Evolutionary conservation across 2,797 vertebrate species (phyloP).

Genomic region (Dryobates pubescens): DNA sequence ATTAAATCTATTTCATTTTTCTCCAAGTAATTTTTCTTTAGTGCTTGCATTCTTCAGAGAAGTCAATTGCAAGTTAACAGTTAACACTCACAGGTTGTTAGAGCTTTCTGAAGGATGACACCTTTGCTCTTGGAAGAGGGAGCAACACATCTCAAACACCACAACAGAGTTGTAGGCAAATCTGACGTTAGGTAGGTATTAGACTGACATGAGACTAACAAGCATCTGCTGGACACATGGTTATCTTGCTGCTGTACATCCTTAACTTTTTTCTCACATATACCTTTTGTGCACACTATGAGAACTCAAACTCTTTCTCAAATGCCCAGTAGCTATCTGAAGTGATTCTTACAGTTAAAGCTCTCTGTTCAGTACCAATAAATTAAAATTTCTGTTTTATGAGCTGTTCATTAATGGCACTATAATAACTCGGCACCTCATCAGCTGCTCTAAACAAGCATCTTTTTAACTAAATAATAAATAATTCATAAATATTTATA

Average conservation of each 20-base stretch:
- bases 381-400: constrained; percentile 59
- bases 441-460: constrained; percentile 63
- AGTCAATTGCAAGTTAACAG: not conserved
- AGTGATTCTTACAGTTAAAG: constrained; percentile 49
- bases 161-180: not conserved
- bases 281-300: not conserved
- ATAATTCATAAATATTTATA: constrained; percentile 70
- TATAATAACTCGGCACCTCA: constrained; percentile 67
- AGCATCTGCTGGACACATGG: not conserved
- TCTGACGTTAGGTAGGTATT: not conserved
- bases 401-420: constrained; percentile 63
- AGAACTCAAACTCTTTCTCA: constrained; percentile 9
- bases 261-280: not conserved
- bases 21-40: not conserved
- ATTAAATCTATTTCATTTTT: not conserved
- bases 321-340: constrained; percentile 40
- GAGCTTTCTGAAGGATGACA: not conserved
- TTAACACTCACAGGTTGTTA: not conserved
- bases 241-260: not conserved
- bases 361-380: constrained; percentile 44
- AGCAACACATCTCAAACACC: not conserved
- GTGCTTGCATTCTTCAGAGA: not conserved
- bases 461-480: constrained; percentile 51
- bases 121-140: not conserved
- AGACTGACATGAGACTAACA: not conserved